Percentiles rank a stretch among this genome's conserved stretches.
Conservation (phyloP, 1,140 invertebrate genomes). For the Eriosoma lanigerum region DNA sequence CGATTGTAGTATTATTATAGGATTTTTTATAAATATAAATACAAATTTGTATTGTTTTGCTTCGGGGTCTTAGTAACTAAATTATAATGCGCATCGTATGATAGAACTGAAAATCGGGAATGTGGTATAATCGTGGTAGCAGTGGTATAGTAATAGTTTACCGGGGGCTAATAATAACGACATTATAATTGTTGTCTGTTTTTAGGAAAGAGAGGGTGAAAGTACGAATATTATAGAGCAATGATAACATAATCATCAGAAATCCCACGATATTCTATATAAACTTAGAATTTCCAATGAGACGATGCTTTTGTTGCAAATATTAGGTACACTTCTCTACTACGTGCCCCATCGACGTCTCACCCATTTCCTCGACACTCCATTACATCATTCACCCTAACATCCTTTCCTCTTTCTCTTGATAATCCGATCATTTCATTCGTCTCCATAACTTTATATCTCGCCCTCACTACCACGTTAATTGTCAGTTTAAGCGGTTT, state of each 20-base stretch:
- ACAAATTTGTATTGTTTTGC: too few species aligned
- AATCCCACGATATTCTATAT: neutral
- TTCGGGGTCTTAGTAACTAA: too few species aligned
- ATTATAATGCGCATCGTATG: too few species aligned
- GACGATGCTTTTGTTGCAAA: constrained; percentile 1
- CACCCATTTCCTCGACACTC: neutral
- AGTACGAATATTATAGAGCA: neutral
- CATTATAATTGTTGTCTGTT: neutral
- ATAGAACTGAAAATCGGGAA: too few species aligned
- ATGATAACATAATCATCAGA: constrained; percentile 10
- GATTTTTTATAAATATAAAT: too few species aligned
- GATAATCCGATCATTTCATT: neutral
- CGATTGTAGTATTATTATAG: too few species aligned
- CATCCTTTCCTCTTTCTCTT: neutral
- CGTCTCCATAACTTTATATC: too few species aligned
- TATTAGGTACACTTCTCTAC: neutral
- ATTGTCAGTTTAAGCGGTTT: too few species aligned
- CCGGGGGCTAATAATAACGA: neutral
- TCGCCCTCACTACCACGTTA: too few species aligned
- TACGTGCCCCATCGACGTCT: too few species aligned
- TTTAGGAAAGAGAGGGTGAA: neutral
- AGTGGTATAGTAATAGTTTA: neutral
- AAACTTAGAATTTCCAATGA: neutral
- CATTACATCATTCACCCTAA: neutral
- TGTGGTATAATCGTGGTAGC: too few species aligned